Evolutionary conservation across 2,113 vertebrate species (phyloP).

Genomic region (Glaucidium brasilianum): DNA sequence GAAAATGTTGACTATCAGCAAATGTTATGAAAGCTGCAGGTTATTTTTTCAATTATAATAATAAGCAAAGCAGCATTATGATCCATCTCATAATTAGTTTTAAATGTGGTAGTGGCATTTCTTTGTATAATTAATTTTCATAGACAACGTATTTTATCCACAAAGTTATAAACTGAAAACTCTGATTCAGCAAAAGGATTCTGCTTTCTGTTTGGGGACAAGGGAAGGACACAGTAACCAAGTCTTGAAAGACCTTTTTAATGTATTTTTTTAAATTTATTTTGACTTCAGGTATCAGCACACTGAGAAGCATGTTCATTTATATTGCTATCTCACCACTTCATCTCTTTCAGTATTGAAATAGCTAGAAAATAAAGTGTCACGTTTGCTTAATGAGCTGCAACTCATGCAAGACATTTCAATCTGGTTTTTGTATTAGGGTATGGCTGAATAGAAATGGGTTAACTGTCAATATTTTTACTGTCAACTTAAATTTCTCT

Average conservation of each 20-base stretch:
- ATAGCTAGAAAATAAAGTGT: conserved; percentile 71
- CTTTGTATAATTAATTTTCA: conserved; percentile 30
- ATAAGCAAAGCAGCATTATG: neutral
- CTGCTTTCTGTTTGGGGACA: neutral
- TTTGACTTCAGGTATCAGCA: neutral
- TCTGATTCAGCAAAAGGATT: neutral
- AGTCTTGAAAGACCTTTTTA: neutral
- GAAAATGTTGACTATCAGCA: neutral
- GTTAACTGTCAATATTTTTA: conserved; percentile 73
- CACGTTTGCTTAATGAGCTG: conserved; percentile 75
- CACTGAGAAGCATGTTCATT: conserved; percentile 47
- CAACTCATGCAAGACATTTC: conserved; percentile 70
- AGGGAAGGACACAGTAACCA: neutral
- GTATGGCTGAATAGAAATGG: conserved; percentile 54
- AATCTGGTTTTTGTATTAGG: conserved; percentile 60
- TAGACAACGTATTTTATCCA: neutral
- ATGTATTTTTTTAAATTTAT: neutral
- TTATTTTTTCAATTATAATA: neutral
- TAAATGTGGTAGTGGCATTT: neutral
- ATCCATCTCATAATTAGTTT: neutral
- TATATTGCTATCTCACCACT: conserved; percentile 52
- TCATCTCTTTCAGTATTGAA: conserved; percentile 53
- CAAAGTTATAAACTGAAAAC: neutral
- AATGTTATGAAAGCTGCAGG: conserved; percentile 16
- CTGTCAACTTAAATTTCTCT: conserved; percentile 67